Percentiles rank a stretch among this genome's conserved stretches.
Evolutionary conservation across 2,888 invertebrate genomes (phyloP).

Genomic region (Lydus trimaculatus): DNA sequence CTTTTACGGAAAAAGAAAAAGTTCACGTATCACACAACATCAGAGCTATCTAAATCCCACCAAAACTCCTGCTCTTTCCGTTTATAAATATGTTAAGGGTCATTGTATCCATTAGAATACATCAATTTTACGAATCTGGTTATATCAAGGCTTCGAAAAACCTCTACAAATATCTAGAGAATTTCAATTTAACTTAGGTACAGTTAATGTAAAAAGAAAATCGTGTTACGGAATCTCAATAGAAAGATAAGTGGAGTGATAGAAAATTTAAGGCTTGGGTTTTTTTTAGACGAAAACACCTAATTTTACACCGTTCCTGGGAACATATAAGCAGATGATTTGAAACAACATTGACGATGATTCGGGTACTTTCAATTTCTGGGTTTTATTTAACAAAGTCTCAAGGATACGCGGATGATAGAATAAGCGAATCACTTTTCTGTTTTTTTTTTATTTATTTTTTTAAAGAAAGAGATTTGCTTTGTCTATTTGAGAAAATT

Average conservation of each 20-base stretch:
- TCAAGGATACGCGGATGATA: too few relatives aligned
- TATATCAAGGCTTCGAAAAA: not conserved
- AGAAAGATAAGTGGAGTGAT: not conserved
- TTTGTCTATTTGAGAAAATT: too few relatives aligned
- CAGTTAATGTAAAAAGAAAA: not conserved
- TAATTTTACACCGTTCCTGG: not conserved
- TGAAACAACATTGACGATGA: too few relatives aligned
- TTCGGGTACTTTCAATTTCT: too few relatives aligned
- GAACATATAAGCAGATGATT: too few relatives aligned
- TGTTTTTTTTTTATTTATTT: too few relatives aligned
- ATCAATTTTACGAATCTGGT: not conserved
- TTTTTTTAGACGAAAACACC: not conserved
- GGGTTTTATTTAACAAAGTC: too few relatives aligned
- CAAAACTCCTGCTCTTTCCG: not conserved
- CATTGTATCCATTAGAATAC: not conserved
- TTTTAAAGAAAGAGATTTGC: too few relatives aligned
- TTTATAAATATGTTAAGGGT: not conserved
- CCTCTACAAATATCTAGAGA: not conserved
- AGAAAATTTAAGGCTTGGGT: not conserved
- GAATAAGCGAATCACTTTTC: too few relatives aligned
- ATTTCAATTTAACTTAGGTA: not conserved
- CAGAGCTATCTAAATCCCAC: too few relatives aligned
- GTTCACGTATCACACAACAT: not conserved
- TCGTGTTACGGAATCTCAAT: not conserved
- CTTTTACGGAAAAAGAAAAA: not conserved